A percentile compares a stretch with the other conserved stretches of the same genome.
Conservation (phyloP, 2,888 invertebrate species). For the Pseudococcus viburni region DNA sequence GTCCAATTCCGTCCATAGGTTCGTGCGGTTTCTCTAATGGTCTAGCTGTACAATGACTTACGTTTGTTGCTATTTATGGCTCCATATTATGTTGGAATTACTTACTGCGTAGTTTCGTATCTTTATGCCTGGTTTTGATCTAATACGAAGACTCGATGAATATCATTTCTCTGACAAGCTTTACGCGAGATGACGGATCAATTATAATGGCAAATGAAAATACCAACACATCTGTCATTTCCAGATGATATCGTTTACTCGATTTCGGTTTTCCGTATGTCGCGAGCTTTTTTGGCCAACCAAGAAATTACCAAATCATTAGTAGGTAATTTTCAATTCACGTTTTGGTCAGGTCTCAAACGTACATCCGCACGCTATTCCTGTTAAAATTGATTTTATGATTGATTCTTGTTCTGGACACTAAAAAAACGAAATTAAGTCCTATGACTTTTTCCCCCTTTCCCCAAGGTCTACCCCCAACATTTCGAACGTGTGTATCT, state of each 20-base stretch:
- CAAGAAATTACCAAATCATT: too few species aligned
- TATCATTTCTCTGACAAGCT: not conserved
- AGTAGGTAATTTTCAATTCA: too few species aligned
- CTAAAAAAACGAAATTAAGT: too few species aligned
- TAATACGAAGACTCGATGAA: not conserved
- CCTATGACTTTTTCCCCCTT: too few species aligned
- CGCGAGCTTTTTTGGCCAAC: too few species aligned
- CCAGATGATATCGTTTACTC: not conserved
- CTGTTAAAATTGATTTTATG: too few species aligned
- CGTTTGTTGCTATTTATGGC: not conserved
- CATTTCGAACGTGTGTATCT: too few species aligned
- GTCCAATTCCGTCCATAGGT: not conserved
- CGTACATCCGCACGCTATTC: too few species aligned
- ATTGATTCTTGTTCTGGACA: too few species aligned
- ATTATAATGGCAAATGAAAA: not conserved
- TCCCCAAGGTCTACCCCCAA: too few species aligned
- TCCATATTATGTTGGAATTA: not conserved
- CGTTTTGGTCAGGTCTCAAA: too few species aligned
- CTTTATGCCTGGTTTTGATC: not conserved
- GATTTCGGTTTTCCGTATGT: not conserved
- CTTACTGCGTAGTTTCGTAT: not conserved
- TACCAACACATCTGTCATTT: not conserved
- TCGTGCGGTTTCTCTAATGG: constrained; percentile 18
- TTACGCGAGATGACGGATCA: not conserved
- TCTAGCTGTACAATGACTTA: constrained; percentile 16